phyloP scores from a whole-genome alignment of 2,797 vertebrate genomes.

The Ciconia nigra region DNA sequence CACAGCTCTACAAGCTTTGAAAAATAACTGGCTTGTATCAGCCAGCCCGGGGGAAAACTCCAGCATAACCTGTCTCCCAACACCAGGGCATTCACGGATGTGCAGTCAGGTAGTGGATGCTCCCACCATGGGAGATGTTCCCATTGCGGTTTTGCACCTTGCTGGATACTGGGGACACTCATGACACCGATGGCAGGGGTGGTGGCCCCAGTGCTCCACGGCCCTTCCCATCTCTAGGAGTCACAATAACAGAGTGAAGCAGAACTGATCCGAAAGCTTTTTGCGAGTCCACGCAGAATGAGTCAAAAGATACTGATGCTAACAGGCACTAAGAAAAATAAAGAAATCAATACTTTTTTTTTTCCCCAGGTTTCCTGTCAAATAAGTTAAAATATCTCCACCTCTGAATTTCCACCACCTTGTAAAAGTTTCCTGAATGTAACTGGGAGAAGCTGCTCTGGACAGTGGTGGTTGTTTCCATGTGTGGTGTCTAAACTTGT shows the following conservation, averaged over 20 bases:
- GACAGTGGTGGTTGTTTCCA: background rate
- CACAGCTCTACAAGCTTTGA: background rate
- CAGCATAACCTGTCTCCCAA: background rate
- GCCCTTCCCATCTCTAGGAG: background rate
- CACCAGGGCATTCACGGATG: rapidly evolving
- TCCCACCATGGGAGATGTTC: background rate
- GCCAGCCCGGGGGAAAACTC: background rate
- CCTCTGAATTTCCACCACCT: background rate
- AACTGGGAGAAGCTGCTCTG: background rate
- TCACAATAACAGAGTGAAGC: background rate
- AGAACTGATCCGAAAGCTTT: background rate
- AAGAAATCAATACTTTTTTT: background rate
- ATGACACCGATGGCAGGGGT: background rate
- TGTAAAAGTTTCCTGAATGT: background rate
- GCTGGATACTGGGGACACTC: background rate
- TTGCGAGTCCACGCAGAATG: background rate
- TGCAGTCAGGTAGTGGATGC: background rate
- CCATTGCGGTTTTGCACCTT: background rate
- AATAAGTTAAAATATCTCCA: background rate
- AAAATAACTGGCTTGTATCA: rapidly evolving
- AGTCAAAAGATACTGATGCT: background rate
- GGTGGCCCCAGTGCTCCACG: background rate
- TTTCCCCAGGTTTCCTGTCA: background rate
- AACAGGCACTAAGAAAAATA: background rate
- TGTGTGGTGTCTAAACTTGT: background rate